Evolutionary conservation across 2,113 vertebrate genomes (phyloP).

Genomic region (Boleophthalmus pectinirostris): DNA sequence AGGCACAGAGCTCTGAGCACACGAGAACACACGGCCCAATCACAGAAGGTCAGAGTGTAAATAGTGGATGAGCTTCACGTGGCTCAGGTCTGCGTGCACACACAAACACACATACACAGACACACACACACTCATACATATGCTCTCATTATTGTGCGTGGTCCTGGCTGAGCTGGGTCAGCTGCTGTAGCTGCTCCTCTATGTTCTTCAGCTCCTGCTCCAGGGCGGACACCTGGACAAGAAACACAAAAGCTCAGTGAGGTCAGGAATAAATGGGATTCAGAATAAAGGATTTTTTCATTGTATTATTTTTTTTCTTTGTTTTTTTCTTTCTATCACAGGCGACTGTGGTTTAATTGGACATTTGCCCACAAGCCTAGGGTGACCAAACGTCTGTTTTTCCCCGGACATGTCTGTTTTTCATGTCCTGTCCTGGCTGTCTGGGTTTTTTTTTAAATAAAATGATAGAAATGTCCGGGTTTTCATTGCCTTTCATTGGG

Average conservation of each 20-base stretch:
- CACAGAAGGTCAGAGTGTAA: not conserved
- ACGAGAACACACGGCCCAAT: not conserved
- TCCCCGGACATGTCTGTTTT: no score
- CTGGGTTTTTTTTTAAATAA: no score
- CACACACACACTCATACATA: not conserved
- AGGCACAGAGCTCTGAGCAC: not conserved
- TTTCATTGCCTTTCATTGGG: no score
- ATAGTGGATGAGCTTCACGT: not conserved
- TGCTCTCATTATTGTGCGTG: constrained; percentile 19
- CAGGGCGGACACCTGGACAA: constrained; percentile 63
- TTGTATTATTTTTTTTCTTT: not conserved
- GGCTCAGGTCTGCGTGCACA: not conserved
- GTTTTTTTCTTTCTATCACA: no score
- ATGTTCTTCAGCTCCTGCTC: constrained; percentile 69
- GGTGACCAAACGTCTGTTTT: no score
- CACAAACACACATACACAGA: no score
- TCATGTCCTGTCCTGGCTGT: no score
- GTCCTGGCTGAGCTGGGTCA: constrained; percentile 45
- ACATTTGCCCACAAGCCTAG: no score
- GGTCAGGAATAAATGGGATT: not conserved
- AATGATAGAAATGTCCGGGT: no score
- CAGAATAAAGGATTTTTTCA: not conserved
- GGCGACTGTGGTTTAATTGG: no score
- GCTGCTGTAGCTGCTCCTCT: constrained; percentile 73
- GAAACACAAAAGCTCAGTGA: not conserved